Evolutionary conservation across 2,888 invertebrate genomes (phyloP), one percentile per base, ranked within the genome.

Genomic region (Nysson spinosus): DNA sequence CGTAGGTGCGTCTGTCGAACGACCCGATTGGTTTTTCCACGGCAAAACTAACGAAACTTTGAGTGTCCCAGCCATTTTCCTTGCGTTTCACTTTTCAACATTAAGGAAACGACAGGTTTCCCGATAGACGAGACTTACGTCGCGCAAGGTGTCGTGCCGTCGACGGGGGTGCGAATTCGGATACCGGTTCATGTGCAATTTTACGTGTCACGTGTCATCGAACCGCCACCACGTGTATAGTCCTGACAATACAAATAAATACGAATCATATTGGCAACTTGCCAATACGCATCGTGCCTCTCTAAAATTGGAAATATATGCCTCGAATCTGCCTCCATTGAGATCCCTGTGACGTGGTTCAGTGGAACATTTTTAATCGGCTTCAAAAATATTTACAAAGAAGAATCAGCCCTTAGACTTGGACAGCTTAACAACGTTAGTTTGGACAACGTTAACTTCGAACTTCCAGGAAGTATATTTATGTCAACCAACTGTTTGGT

Each of bases 221-320:
- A 67, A 56, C 63, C 46, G 46, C 37, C 34, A 57, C 54, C 71
- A 68, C 73, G 68, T 64, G 67, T 44, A 62, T 46, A 44, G 34
- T 40, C 52, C 42, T 60, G 58, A 58, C 74, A 61, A 68, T 68
- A 70, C 66, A 70, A 67, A 72, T 67, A 76, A 76, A 72, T 76
- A 69, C 52, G 49, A 58, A 62, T 56, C 50, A 40, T 11, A 28
- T 34, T 72, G 75, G 78, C 69, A 1, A 12, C 4, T 3, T 4
- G 75, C 75, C 75, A 72, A 35, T 11, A 30, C 42, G 64, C 34
- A 76, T 72, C 69, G 61, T 75, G n/a, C 44, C 49, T 19, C 34
- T 19, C 51, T 64, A 61, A 72, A 62, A 66, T 69, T 39, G 64
- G 63, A 57, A 66, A 75, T 68, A 57, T 47, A 52, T 42, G 11